Evolutionary conservation across 2,113 vertebrate genomes (phyloP).

Genomic region (Peromyscus californicus): DNA sequence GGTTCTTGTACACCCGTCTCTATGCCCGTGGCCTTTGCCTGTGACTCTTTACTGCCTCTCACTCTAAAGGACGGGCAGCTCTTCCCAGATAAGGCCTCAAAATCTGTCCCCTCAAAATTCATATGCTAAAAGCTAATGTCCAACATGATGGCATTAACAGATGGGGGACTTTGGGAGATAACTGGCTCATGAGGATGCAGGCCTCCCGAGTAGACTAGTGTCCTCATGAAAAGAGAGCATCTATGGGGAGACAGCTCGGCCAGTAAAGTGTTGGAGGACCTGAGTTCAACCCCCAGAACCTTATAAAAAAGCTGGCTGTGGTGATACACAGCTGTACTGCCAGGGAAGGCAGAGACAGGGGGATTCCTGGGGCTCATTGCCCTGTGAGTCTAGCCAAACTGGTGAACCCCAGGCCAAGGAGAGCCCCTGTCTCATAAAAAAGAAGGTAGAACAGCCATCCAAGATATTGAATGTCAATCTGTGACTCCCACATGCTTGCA

Average conservation of each 20-base stretch:
- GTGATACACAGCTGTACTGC: not conserved
- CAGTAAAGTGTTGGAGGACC: not conserved
- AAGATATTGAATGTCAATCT: not conserved
- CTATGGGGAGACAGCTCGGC: not conserved
- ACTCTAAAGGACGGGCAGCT: not conserved
- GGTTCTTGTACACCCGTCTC: not conserved
- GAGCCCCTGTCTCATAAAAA: not conserved
- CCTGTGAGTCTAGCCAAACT: not conserved
- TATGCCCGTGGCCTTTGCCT: not conserved
- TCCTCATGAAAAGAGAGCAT: not conserved
- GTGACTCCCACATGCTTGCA: too few relatives aligned
- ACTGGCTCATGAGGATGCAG: not conserved
- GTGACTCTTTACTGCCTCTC: not conserved
- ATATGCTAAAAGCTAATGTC: not conserved
- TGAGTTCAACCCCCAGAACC: not conserved
- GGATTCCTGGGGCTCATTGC: not conserved
- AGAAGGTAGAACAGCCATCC: not conserved
- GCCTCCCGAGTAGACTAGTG: not conserved
- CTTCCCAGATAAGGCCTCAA: not conserved
- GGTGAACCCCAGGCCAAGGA: not conserved
- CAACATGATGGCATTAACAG: not conserved
- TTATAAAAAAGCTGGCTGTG: not conserved
- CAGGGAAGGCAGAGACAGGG: not conserved
- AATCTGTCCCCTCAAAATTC: not conserved
- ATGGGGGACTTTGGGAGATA: not conserved